Evolutionary conservation across 2,797 vertebrate genomes (phyloP), one percentile per base, ranked within the genome.

Genomic region (Peromyscus nudipes): DNA sequence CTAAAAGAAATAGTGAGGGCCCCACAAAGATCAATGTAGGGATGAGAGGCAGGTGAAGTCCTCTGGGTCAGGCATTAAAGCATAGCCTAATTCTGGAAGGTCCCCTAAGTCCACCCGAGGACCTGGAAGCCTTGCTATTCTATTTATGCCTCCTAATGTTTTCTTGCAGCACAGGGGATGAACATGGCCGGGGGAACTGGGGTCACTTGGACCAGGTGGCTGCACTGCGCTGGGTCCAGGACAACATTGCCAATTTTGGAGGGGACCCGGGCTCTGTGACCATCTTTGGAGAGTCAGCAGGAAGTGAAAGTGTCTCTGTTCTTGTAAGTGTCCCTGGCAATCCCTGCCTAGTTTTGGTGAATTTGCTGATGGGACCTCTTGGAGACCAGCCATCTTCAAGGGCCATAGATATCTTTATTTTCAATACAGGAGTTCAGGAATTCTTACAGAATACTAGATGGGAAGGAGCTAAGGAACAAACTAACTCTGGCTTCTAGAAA

Each of bases 191-290:
- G 27, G 99, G 99, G 0, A 99, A 99, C 98, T 99, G 99, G 99
- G 99, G 99, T 0, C 99, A 99, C 92, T 34, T 99, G 97, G 99
- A 99, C 93, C 99, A 99, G 98, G 97, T 99, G 57, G 98, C 98
- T 1, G 99, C 99, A 8, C 98, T 99, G 46, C 98, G 6, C n/a
- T 99, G 99, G 99, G 98, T 99, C 37, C 99, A 99, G 97, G 98
- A 99, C 90, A 99, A 99, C 67, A 99, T 99, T 19, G 94, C 97
- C 46, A 95, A 95, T 40, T 99, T 99, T 87, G 99, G 99, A 69
- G 99, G 99, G 25, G 98, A 99, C 96, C 99, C 99, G 1, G 97
- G 98, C 67, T 98, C 97, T 0, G 99, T 99, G 95, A 99, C 99
- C 37, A 98, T 99, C 0, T 98, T 98, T 95, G 99, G 99, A 86